Evolutionary conservation across 1,140 invertebrate species (phyloP).

Genomic region (Spodoptera frugiperda): DNA sequence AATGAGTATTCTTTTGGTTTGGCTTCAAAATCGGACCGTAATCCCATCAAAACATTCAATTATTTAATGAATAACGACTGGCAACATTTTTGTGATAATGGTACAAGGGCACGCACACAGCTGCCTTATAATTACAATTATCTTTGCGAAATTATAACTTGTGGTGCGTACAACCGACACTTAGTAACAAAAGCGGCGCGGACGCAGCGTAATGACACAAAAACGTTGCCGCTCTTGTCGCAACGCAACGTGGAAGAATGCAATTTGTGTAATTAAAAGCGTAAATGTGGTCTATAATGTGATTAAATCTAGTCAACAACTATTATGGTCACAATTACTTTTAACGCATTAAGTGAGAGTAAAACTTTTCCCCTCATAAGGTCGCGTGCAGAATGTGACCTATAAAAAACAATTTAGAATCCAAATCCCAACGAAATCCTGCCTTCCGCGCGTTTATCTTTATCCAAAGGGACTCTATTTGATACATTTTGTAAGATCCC

Average conservation of each 20-base stretch:
- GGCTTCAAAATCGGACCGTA: not conserved
- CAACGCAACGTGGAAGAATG: slow-evolving; percentile 38
- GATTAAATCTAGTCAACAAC: slow-evolving; percentile 34
- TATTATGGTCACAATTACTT: slow-evolving; percentile 9
- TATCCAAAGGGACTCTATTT: slow-evolving; percentile 67
- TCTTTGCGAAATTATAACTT: slow-evolving; percentile 51
- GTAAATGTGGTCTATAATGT: slow-evolving; percentile 12
- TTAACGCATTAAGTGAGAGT: slow-evolving; percentile 5
- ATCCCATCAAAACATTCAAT: not conserved
- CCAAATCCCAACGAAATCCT: slow-evolving; percentile 62
- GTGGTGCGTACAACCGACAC: slow-evolving; percentile 34
- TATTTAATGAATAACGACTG: not conserved
- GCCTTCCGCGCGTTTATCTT: slow-evolving; percentile 62
- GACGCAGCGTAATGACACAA: slow-evolving; percentile 23
- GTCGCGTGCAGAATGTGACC: slow-evolving; percentile 35
- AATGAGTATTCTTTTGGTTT: not conserved
- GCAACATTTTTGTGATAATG: not conserved
- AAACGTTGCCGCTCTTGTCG: slow-evolving; percentile 19
- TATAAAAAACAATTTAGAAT: slow-evolving; percentile 65
- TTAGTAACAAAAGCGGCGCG: slow-evolving; percentile 46
- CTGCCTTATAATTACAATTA: slow-evolving; percentile 51
- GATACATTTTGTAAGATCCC: slow-evolving; percentile 57
- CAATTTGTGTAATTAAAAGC: slow-evolving; percentile 42
- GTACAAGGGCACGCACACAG: slow-evolving; percentile 45
- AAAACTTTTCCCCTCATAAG: slow-evolving; percentile 27